A percentile compares a stretch with the other conserved stretches of the same genome.
phyloP scores from a whole-genome alignment of 2,113 vertebrate genomes.

The Ramphastos sulfuratus region DNA sequence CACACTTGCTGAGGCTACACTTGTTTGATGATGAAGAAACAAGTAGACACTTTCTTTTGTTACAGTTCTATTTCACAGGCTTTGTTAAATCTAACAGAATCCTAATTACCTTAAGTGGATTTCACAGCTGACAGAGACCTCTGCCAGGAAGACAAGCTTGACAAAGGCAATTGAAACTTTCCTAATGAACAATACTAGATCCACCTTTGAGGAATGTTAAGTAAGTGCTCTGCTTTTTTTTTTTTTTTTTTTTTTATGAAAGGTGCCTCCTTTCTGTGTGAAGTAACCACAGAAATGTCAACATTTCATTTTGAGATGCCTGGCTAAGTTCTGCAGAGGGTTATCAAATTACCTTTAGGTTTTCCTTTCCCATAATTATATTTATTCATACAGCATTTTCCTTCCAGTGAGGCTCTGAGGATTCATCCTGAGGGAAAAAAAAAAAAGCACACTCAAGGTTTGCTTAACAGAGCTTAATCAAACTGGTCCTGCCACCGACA shows the following conservation, averaged over 20 bases:
- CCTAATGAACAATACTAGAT: constrained; percentile 67
- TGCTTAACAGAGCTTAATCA: constrained; percentile 47
- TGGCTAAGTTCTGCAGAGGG: constrained; percentile 34
- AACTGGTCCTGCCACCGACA: not conserved
- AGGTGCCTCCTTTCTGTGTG: constrained; percentile 41
- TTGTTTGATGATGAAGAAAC: constrained; percentile 34
- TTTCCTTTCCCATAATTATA: constrained; percentile 34
- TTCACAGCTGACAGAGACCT: constrained; percentile 72
- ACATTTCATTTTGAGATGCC: constrained; percentile 40
- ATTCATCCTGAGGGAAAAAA: not conserved
- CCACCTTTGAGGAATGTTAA: constrained; percentile 65
- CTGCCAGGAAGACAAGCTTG: constrained; percentile 65
- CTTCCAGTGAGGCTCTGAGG: not conserved
- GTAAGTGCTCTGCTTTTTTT: constrained; percentile 24
- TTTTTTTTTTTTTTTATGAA: not conserved
- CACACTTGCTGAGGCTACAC: not conserved
- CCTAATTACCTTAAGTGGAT: constrained; percentile 72
- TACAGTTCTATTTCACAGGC: constrained; percentile 56
- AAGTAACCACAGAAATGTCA: constrained; percentile 51
- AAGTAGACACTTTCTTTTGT: constrained; percentile 30
- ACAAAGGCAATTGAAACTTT: constrained; percentile 69
- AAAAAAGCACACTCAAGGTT: not conserved
- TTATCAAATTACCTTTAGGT: constrained; percentile 50
- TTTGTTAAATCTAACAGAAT: constrained; percentile 65
- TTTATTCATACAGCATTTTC: constrained; percentile 35